Evolutionary conservation across 1,140 invertebrate genomes (phyloP), one percentile per base, ranked within the genome.

Genomic region (Polyergus mexicanus): DNA sequence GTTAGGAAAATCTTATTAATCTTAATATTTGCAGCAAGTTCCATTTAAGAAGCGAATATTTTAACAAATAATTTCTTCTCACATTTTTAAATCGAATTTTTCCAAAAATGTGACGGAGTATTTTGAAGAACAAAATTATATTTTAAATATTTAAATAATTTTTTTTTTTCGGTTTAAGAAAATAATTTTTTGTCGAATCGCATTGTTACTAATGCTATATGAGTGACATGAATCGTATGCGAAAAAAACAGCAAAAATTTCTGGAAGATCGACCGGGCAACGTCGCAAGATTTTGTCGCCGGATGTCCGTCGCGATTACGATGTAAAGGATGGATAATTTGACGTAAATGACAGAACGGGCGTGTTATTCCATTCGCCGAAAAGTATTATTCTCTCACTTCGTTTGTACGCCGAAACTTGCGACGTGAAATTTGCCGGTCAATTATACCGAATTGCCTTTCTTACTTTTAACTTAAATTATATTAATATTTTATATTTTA

Each of bases 281-380:
- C 32, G 44, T 68, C 62, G 51, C 75, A 51, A 51, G 58, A 78
- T 85, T 85, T 85, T 47, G 76, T 16, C 51, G 62, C 63, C 63
- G 84, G 51, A 78, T 78, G 47, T 68, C 74, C 74, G 74, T 68
- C 47, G 74, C 25, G 74, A 68, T 68, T 85, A 78, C 63, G 63
- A 25, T 16, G 74, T 38, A 85, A 58, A 78, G 84, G n/a, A n/a
- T 78, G 62, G 74, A 85, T 80, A 83, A 83, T 83, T 83, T 83
- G 78, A 56, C 68, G 68, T 83, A 83, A 83, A 83, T n/a, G 78
- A 69, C 76, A 56, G 63, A 80, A 80, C 32, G 44, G 44, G 22
- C 22, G 32, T 69, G 63, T 69, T 35, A 28, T 80, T 80, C 54
- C 16, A 28, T 13, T 78, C 76, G 8, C 16, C 44, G 63, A 68